Evolutionary conservation across 92 coral and sea anemone genomes (phyloP).

Genomic region (Palythoa grandiflora): DNA sequence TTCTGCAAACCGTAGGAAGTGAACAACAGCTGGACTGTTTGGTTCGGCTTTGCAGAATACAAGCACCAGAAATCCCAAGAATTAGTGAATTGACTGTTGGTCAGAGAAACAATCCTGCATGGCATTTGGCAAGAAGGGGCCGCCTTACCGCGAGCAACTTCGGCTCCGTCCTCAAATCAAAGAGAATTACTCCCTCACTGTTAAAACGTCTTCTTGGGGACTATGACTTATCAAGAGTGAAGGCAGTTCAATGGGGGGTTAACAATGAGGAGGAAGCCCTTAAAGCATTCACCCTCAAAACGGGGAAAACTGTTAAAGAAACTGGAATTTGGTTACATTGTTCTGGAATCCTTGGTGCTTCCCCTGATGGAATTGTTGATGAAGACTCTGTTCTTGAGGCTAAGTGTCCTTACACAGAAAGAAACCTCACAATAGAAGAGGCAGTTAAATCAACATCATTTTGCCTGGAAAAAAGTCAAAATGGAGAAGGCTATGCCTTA

Average conservation of each 20-base stretch:
- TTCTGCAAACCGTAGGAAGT: background rate
- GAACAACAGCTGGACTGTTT: background rate
- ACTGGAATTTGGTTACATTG: conserved; percentile 55
- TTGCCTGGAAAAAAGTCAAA: background rate
- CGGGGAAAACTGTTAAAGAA: conserved; percentile 31
- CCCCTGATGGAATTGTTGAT: conserved; percentile 56
- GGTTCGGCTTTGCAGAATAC: background rate
- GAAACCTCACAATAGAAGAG: conserved; percentile 41
- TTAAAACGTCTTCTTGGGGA: conserved; percentile 42
- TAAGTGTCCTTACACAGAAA: conserved; percentile 53
- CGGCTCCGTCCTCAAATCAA: background rate
- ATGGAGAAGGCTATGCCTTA: background rate
- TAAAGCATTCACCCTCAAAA: conserved; percentile 27
- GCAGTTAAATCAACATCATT: conserved; percentile 7
- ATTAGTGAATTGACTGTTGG: no score
- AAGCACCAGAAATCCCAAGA: no score
- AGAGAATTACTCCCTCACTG: background rate
- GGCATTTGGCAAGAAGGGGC: no score
- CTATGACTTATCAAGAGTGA: conserved; percentile 37
- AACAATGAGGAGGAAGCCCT: conserved; percentile 48
- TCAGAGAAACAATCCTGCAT: no score
- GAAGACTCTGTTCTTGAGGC: conserved; percentile 43
- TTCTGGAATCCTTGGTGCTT: conserved; percentile 56
- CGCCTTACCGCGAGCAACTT: background rate
- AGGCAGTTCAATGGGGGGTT: conserved; percentile 52